Conservation (phyloP, 2,797 vertebrate species). For the Acanthornis magna region DNA sequence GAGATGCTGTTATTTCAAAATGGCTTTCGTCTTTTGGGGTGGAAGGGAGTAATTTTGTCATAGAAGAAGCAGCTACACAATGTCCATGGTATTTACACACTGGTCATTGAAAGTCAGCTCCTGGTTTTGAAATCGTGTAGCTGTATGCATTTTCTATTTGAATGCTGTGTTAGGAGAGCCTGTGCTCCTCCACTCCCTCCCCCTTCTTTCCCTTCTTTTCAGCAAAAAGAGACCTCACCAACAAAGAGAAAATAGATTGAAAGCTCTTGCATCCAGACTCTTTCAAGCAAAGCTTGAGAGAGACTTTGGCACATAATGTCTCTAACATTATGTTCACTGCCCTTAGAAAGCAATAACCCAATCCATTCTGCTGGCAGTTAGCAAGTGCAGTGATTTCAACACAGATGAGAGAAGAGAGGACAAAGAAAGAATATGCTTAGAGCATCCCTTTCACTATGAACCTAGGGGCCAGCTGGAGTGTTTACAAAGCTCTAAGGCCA, state of each 20-base stretch:
- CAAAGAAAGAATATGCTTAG: conserved; percentile 65
- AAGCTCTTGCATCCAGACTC: conserved; percentile 26
- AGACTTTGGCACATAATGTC: conserved; percentile 48
- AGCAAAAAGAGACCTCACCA: conserved; percentile 4
- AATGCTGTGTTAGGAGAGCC: background rate
- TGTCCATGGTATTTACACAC: background rate
- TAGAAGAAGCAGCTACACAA: background rate
- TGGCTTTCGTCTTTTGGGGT: background rate
- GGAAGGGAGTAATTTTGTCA: background rate
- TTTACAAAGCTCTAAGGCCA: conserved; percentile 71
- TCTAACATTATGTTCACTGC: conserved; percentile 56
- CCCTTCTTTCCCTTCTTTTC: conserved; percentile 11
- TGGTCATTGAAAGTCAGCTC: background rate
- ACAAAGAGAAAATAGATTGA: conserved; percentile 37
- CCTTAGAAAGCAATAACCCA: conserved; percentile 71
- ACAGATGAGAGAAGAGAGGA: conserved; percentile 58
- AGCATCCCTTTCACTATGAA: conserved; percentile 68
- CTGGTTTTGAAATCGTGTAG: background rate
- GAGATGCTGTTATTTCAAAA: conserved; percentile 9
- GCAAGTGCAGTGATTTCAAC: conserved; percentile 59
- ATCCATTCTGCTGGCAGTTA: conserved; percentile 65
- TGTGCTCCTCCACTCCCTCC: background rate
- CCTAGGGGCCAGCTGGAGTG: conserved; percentile 74
- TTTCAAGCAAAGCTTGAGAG: conserved; percentile 50
- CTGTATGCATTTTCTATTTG: conserved; percentile 2